Percentiles rank a stretch among this genome's conserved stretches.
phyloP scores from a whole-genome alignment of 2,888 invertebrate species.

The Drosophila stalkeri region DNA sequence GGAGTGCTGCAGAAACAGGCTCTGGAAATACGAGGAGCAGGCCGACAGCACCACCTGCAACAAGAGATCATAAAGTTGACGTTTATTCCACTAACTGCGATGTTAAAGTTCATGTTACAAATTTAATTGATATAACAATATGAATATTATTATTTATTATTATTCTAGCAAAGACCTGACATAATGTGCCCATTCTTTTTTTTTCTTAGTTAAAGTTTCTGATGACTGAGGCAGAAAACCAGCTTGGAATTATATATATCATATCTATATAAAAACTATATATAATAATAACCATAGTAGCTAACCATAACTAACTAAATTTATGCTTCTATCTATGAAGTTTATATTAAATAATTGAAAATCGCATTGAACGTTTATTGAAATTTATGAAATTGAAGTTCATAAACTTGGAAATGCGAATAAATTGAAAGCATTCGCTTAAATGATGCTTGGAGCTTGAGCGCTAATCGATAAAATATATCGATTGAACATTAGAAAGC shows the following conservation, averaged over 20 bases:
- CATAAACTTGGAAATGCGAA: not conserved
- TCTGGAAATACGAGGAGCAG: conserved; percentile 97
- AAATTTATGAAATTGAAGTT: conserved; percentile 1
- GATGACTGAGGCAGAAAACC: too few relatives aligned
- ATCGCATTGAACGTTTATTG: not conserved
- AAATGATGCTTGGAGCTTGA: not conserved
- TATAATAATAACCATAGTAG: not conserved
- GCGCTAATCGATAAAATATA: conserved; percentile 39
- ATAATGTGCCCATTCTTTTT: too few relatives aligned
- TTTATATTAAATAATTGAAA: conserved; percentile 4
- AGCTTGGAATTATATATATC: too few relatives aligned
- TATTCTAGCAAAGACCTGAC: too few relatives aligned
- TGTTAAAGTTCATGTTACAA: not conserved
- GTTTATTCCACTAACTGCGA: not conserved
- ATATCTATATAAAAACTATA: not conserved
- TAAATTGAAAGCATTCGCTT: conserved; percentile 2
- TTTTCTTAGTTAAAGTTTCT: too few relatives aligned
- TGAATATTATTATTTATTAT: too few relatives aligned
- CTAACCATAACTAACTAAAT: not conserved
- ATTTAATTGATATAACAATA: too few relatives aligned
- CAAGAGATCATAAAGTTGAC: too few relatives aligned
- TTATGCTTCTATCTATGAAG: too few relatives aligned
- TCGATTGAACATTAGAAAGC: conserved; percentile 34
- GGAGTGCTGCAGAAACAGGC: conserved; percentile 96
- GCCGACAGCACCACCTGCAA: conserved; percentile 94